A percentile compares a stretch with the other conserved stretches of the same genome.
phyloP scores from a whole-genome alignment of 2,797 vertebrate species.

The Acanthurus lineatus region DNA sequence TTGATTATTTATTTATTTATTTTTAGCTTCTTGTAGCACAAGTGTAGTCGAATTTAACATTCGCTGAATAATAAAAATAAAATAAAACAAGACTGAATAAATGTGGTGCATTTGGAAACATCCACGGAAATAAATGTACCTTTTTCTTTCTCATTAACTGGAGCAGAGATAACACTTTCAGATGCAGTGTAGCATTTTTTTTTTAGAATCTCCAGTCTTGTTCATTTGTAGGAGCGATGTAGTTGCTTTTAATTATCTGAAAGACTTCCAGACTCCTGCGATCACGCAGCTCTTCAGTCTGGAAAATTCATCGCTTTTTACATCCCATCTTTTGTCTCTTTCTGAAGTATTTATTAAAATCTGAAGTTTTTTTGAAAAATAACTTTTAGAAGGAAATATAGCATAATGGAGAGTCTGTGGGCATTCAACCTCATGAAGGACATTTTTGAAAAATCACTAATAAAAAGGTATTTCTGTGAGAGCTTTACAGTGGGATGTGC shows the following conservation, averaged over 20 bases:
- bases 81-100: constrained; percentile 8
- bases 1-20: not conserved
- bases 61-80: not conserved
- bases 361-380: constrained; percentile 15
- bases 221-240: not conserved
- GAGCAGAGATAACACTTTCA: not conserved
- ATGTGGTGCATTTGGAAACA: not conserved
- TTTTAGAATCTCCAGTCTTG: constrained; percentile 10
- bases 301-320: constrained; percentile 11
- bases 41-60: not conserved
- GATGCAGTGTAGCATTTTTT: not conserved
- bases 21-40: not conserved
- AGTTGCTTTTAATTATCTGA: constrained; percentile 17
- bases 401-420: not conserved
- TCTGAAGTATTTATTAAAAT: constrained; percentile 32
- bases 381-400: constrained; percentile 1
- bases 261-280: constrained; percentile 1
- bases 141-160: not conserved
- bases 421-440: constrained; percentile 12
- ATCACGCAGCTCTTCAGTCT: constrained; percentile 4
- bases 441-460: not conserved
- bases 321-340: not conserved
- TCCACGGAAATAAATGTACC: not conserved
- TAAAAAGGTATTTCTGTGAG: constrained; percentile 20
- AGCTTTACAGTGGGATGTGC: constrained; percentile 4